Conservation (phyloP, 2,797 vertebrate species). For the Sibirionetta formosa region DNA sequence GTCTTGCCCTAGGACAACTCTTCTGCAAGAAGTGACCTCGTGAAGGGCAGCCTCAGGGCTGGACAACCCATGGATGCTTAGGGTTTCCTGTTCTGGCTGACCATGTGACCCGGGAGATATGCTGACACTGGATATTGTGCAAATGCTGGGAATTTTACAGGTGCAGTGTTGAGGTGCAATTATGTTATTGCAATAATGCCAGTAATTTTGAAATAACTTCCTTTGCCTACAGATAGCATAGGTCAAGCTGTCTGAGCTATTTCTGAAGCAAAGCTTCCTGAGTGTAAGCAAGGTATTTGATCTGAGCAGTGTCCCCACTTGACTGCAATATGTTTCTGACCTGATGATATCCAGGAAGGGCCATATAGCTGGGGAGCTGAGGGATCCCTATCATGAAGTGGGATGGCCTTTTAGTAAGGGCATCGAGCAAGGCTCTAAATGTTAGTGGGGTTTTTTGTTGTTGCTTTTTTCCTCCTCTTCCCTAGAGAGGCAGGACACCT, state of each 20-base stretch:
- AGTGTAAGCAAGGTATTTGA: background rate
- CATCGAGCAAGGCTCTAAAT: background rate
- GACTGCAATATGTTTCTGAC: background rate
- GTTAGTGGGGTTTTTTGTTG: background rate
- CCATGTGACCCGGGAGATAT: background rate
- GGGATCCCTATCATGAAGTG: background rate
- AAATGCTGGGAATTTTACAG: background rate
- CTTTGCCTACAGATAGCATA: background rate
- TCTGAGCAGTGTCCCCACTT: background rate
- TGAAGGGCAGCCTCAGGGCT: background rate
- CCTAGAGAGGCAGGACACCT: background rate
- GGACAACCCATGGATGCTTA: background rate
- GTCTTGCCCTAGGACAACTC: background rate
- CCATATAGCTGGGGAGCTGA: fast-evolving
- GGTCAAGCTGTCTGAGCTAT: background rate
- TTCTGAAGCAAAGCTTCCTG: background rate
- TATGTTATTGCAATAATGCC: background rate
- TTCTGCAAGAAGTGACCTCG: background rate
- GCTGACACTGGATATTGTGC: background rate
- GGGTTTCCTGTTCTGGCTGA: background rate
- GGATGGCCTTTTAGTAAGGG: background rate
- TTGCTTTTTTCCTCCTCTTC: background rate
- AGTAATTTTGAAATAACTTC: background rate
- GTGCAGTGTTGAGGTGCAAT: background rate
- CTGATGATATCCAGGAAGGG: background rate